Conservation (phyloP, 2,113 vertebrate genomes). For the Periophthalmodon schlosseri region DNA sequence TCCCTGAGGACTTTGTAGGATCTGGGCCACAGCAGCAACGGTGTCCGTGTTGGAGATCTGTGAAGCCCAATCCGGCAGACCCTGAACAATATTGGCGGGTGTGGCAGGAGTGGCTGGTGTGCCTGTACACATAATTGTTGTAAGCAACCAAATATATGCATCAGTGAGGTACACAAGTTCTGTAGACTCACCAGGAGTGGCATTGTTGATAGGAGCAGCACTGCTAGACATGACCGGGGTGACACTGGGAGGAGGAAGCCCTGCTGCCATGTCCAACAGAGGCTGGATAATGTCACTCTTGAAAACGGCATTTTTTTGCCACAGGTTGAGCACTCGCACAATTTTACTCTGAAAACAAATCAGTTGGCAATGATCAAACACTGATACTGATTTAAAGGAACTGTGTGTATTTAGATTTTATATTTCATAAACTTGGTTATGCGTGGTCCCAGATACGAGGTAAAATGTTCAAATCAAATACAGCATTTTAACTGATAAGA, state of each 20-base stretch:
- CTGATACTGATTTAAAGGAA: neutral
- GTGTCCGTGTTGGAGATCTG: constrained; percentile 97
- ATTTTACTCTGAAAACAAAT: constrained; percentile 89
- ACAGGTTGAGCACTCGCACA: constrained; percentile 95
- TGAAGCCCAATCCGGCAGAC: constrained; percentile 96
- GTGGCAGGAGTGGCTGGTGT: constrained; percentile 96
- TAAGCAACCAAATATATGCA: neutral
- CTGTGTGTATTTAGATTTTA: no score
- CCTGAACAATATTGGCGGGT: constrained; percentile 91
- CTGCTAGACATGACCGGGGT: constrained; percentile 89
- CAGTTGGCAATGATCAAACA: neutral
- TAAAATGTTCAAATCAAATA: no score
- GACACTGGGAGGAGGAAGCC: constrained; percentile 90
- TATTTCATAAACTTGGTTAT: no score
- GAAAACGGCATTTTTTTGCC: constrained; percentile 99
- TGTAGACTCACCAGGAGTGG: constrained; percentile 87
- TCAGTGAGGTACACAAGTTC: neutral
- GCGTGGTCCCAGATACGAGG: no score
- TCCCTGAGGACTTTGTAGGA: constrained; percentile 96
- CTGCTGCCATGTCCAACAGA: constrained; percentile 95
- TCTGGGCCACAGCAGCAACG: constrained; percentile 94
- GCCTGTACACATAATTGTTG: constrained; percentile 69
- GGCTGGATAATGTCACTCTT: constrained; percentile 99
- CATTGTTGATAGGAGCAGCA: constrained; percentile 87
- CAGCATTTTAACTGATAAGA: no score